phyloP scores from a whole-genome alignment of 1,140 invertebrate species.

The Brachionus angularis region DNA sequence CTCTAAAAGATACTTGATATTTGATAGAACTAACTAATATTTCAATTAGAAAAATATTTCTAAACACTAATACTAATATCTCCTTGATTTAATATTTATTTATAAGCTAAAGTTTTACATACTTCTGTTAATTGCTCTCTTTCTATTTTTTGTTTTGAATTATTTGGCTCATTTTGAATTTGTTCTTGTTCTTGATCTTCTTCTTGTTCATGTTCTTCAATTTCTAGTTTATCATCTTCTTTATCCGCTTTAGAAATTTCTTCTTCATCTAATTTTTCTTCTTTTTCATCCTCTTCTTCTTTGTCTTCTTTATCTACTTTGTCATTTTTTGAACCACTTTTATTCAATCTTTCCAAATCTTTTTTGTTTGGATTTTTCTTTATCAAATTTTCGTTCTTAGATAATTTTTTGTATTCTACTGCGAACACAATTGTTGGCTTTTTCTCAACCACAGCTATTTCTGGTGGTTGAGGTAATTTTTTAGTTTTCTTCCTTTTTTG shows the following conservation, averaged over 20 bases:
- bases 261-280: background rate
- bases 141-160: no score
- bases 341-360: background rate
- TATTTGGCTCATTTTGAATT: no score
- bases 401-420: conserved; percentile 3
- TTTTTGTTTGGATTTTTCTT: conserved; percentile 6
- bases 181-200: no score
- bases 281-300: background rate
- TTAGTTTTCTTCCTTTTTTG: no score
- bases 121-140: no score
- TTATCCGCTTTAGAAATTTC: background rate
- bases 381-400: conserved; percentile 24
- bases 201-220: background rate
- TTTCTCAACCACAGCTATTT: background rate
- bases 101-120: no score
- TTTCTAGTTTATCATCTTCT: background rate
- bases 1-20: no score
- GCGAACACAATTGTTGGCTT: conserved; percentile 26
- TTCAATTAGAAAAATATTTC: no score
- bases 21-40: no score
- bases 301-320: background rate
- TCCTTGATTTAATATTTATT: no score
- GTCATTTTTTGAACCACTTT: background rate
- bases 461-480: background rate
- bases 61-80: no score